These are phyloP conservation scores for Paedocypris micromegethes DNA, from an alignment of 2,797 vertebrate genomes.

Conservation along the genomic window DNA sequence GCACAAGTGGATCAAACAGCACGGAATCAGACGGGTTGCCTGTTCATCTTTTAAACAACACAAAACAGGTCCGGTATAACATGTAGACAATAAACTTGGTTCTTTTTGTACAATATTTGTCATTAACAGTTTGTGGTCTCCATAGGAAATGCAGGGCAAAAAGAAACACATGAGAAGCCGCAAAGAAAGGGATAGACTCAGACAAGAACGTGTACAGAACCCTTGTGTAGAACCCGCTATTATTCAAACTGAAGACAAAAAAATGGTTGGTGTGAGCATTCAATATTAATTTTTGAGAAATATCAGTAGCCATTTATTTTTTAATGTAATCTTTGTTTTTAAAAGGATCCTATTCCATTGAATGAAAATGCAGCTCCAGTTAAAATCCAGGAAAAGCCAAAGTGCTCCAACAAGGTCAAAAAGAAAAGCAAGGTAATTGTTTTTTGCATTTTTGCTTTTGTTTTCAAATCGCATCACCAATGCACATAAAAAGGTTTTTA, in stretches of 20 bases:
- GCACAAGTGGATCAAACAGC: slow-evolving; percentile 89
- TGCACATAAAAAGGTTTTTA: background rate
- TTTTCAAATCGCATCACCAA: background rate
- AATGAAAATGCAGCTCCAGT: slow-evolving; percentile 42
- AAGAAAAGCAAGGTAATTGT: slow-evolving; percentile 57
- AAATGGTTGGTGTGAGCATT: slow-evolving; percentile 23
- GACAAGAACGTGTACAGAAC: slow-evolving; percentile 42
- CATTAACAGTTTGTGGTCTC: slow-evolving; percentile 17
- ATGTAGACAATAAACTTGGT: background rate
- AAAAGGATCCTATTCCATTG: slow-evolving; percentile 47
- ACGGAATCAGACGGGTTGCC: slow-evolving; percentile 78
- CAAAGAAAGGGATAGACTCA: slow-evolving; percentile 68
- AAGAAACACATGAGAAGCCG: slow-evolving; percentile 67
- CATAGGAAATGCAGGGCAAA: slow-evolving; percentile 54
- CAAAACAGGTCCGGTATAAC: slow-evolving; percentile 49
- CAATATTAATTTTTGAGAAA: background rate
- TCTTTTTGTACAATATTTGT: background rate
- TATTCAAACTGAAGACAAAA: slow-evolving; percentile 35
- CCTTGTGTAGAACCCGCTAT: slow-evolving; percentile 34
- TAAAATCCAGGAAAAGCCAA: slow-evolving; percentile 42
- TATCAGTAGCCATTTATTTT: no score
- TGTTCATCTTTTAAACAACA: slow-evolving; percentile 60
- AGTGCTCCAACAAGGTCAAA: slow-evolving; percentile 23
- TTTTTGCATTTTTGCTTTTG: background rate
- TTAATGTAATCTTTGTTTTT: no score